Conservation (phyloP, 1,140 invertebrate genomes). For the Triops longicaudatus region DNA sequence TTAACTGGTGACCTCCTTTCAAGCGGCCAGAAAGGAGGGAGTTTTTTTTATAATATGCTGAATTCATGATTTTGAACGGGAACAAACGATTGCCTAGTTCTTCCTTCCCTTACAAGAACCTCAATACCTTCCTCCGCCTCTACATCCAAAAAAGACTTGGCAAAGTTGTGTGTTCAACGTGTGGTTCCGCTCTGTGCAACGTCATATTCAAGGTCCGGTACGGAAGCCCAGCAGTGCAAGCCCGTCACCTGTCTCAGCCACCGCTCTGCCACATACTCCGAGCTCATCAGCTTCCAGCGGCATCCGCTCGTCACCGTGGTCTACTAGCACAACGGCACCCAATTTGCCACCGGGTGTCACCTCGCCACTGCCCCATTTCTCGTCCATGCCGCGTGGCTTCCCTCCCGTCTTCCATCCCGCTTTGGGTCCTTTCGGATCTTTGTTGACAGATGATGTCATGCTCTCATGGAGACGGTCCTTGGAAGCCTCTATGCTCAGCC, state of each 20-base stretch:
- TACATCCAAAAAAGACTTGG: constrained; percentile 1
- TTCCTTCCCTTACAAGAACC: neutral
- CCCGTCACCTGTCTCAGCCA: neutral
- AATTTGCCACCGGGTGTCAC: constrained; percentile 38
- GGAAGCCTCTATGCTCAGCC: constrained; percentile 52
- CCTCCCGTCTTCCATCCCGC: constrained; percentile 42
- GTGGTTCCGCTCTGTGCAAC: neutral
- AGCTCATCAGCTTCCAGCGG: constrained; percentile 32
- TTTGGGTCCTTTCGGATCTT: constrained; percentile 31
- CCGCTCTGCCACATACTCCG: constrained; percentile 29
- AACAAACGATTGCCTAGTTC: neutral
- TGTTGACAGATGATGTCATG: constrained; percentile 66
- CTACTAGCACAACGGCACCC: constrained; percentile 30
- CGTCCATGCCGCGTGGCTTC: constrained; percentile 30
- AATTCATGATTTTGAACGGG: neutral
- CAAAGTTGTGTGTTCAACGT: neutral
- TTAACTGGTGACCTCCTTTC: neutral
- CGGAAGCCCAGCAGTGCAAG: neutral
- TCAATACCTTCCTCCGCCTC: neutral
- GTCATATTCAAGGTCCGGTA: neutral
- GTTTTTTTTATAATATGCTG: neutral
- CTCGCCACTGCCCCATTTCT: constrained; percentile 40
- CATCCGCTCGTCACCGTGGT: constrained; percentile 32
- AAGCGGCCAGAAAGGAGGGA: neutral
- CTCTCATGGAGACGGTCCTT: constrained; percentile 64